A percentile compares a stretch with the other conserved stretches of the same genome.
Evolutionary conservation across 2,888 invertebrate genomes (phyloP).

Genomic region (Venusia cambrica): DNA sequence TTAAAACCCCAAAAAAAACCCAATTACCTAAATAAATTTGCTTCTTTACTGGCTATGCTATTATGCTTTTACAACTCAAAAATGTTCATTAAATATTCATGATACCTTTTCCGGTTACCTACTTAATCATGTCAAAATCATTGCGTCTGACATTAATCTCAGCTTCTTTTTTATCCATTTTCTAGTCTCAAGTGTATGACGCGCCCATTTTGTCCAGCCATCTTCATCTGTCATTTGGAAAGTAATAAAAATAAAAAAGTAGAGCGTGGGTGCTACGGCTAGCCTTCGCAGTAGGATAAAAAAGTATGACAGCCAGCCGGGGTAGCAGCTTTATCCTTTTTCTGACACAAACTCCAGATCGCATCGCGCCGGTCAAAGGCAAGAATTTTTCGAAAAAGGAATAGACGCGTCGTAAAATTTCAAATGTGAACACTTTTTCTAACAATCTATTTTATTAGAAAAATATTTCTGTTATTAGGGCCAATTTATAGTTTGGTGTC

Average conservation of each 20-base stretch:
- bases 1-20: too few species aligned
- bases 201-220: conserved; percentile 46
- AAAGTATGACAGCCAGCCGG: conserved; percentile 62
- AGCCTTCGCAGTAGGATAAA: conserved; percentile 38
- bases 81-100: too few species aligned
- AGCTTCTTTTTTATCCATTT: conserved; percentile 14
- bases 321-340: conserved; percentile 69
- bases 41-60: too few species aligned
- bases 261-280: conserved; percentile 31
- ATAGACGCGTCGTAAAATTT: conserved; percentile 67
- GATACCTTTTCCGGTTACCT: too few species aligned
- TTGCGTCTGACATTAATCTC: conserved; percentile 26
- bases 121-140: conserved; percentile 19
- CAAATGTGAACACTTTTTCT: conserved; percentile 66
- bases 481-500: conserved; percentile 67
- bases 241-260: conserved; percentile 58
- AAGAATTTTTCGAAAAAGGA: conserved; percentile 56
- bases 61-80: too few species aligned
- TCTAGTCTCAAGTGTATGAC: conserved; percentile 38
- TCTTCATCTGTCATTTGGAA: conserved; percentile 73
- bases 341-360: conserved; percentile 73
- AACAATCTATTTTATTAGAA: conserved; percentile 52
- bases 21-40: too few species aligned
- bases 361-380: conserved; percentile 63
- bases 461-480: conserved; percentile 75